Evolutionary conservation across 2,113 vertebrate genomes (phyloP), one percentile per base, ranked within the genome.

Genomic region (Platycercus adscitus): DNA sequence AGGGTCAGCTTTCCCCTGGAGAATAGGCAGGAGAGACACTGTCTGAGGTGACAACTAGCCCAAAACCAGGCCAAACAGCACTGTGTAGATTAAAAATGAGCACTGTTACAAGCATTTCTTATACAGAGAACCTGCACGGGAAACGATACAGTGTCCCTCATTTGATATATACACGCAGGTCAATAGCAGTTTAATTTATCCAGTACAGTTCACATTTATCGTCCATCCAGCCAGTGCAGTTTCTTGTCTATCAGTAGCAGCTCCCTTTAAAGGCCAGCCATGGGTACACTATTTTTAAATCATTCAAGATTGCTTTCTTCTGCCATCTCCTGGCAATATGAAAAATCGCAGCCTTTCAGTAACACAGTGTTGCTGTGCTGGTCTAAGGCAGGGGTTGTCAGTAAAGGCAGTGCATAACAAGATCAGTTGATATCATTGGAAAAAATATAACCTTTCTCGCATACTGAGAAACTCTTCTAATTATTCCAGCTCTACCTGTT

Each of bases 301-400:
- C 21, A 13, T 18, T 25, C 68, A 93, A 86, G 35, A 23, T 93
- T 93, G 95, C 61, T 96, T 95, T 96, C 76, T 95, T 75, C 92
- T 96, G 96, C 92, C 96, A 97, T 95, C 95, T 94, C 71, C 93
- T 96, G 96, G 96, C 72, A 56, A 77, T 17, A 68, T 2, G 43
- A 86, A 86, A 93, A 92, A 91, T 80, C 78, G 79, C 95, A 71
- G 80, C 4, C 5, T 61, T 81, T 69, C 44, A 29, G 43, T 5
- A 9, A 17, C 46, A 6, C 49, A 7, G 46, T 4, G 20, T 24
- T 29, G 66, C 81, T 63, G 28, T 7, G 8, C 82, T 66, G 44
- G 31, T 63, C 6, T 39, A 31, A 71, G 18, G 46, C n/a, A 46
- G 41, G 47, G 19, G 8, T 1, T 81, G 47, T 60, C 47, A 64